Evolutionary conservation across 2,888 invertebrate genomes (phyloP).

Genomic region (Drosophila tanythrix): DNA sequence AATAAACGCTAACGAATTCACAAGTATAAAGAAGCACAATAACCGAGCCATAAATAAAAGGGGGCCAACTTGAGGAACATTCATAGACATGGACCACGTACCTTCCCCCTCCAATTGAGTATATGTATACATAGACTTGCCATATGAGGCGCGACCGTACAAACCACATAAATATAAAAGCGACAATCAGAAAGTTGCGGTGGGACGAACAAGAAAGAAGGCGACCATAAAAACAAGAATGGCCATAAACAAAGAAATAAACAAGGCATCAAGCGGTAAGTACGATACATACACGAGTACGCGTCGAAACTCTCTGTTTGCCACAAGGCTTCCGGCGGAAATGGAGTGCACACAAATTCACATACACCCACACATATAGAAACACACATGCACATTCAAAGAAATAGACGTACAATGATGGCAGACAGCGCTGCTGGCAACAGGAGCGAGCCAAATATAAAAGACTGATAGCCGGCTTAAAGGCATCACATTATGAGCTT

Average conservation of each 20-base stretch:
- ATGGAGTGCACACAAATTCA: slow-evolving; percentile 56
- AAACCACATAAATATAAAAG: slow-evolving; percentile 74
- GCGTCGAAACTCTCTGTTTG: slow-evolving; percentile 55
- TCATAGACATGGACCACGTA: slow-evolving; percentile 42
- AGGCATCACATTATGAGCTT: slow-evolving; percentile 74
- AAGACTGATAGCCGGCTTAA: slow-evolving; percentile 70
- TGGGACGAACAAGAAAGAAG: slow-evolving; percentile 20
- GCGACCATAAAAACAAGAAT: slow-evolving; percentile 58
- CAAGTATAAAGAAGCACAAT: slow-evolving; percentile 46
- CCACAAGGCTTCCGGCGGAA: slow-evolving; percentile 74
- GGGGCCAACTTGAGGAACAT: slow-evolving; percentile 26
- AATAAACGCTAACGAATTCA: slow-evolving; percentile 63
- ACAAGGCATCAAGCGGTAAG: slow-evolving; percentile 72
- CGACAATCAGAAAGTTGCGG: slow-evolving; percentile 55
- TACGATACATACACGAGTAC: slow-evolving; percentile 49
- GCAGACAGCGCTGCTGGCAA: slow-evolving; percentile 44
- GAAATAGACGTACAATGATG: slow-evolving; percentile 48
- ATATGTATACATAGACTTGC: slow-evolving; percentile 39
- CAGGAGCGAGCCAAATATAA: slow-evolving; percentile 59
- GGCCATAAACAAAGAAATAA: slow-evolving; percentile 75
- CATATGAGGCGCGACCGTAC: slow-evolving; percentile 65
- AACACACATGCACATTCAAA: slow-evolving; percentile 16
- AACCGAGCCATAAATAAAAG: slow-evolving; percentile 60
- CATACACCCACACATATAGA: slow-evolving; percentile 6
- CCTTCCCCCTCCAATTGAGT: neutral